phyloP scores from a whole-genome alignment of 2,113 vertebrate species.

The Zeus faber region DNA sequence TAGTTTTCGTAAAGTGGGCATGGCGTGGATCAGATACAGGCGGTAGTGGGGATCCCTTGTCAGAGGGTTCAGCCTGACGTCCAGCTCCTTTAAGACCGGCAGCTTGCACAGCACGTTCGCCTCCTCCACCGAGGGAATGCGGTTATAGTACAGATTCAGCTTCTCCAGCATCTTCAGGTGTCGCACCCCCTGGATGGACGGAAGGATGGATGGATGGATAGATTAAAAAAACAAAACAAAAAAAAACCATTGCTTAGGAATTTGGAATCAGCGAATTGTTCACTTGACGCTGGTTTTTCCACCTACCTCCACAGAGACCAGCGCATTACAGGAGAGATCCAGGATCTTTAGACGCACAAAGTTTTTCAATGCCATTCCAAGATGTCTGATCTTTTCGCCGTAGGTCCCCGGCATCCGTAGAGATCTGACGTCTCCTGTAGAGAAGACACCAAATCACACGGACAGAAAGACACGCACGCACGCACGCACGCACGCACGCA shows the following conservation, averaged over 20 bases:
- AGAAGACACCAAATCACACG: too few species aligned
- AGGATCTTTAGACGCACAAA: conserved; percentile 75
- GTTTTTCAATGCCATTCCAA: conserved; percentile 74
- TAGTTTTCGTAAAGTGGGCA: conserved; percentile 73
- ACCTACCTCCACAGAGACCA: conserved; percentile 73
- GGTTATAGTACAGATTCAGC: conserved; percentile 81
- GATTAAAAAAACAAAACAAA: too few species aligned
- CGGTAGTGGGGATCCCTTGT: conserved; percentile 73
- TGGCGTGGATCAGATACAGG: conserved; percentile 69
- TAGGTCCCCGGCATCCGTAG: conserved; percentile 76
- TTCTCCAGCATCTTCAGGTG: conserved; percentile 73
- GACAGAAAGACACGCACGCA: too few species aligned
- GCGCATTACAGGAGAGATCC: conserved; percentile 77
- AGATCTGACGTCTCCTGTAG: conserved; percentile 74
- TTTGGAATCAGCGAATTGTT: too few species aligned
- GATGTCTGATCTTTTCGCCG: conserved; percentile 76
- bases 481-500: too few species aligned
- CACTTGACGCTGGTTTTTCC: too few species aligned
- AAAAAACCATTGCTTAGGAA: conserved; percentile 1
- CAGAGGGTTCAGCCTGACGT: conserved; percentile 81
- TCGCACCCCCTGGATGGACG: conserved; percentile 71
- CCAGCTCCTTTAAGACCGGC: conserved; percentile 68
- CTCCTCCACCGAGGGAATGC: conserved; percentile 73
- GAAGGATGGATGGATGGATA: too few species aligned
- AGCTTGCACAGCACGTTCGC: conserved; percentile 69